These are phyloP conservation scores for Gila robusta DNA, from an alignment of 2,797 vertebrate genomes.

Conservation along the genomic window DNA sequence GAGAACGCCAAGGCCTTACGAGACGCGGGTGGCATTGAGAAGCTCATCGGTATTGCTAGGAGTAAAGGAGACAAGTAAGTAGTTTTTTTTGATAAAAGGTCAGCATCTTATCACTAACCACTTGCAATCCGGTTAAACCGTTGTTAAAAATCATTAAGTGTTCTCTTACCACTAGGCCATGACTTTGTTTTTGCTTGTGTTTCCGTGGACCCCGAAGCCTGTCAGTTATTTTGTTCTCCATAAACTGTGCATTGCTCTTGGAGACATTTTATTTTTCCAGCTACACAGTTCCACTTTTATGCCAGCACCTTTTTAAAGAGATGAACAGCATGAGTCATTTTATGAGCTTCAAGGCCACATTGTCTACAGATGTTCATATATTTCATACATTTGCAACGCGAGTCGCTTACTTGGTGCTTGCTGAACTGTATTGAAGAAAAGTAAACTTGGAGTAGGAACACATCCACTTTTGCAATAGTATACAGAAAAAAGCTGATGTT, in stretches of 20 bases:
- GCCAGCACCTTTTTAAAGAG: slow-evolving; percentile 20
- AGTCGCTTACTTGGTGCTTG: not conserved
- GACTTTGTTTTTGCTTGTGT: not conserved
- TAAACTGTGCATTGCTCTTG: not conserved
- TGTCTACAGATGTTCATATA: slow-evolving; percentile 2
- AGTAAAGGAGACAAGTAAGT: slow-evolving; percentile 94
- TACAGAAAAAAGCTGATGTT: slow-evolving; percentile 63
- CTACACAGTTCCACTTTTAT: not conserved
- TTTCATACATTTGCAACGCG: not conserved
- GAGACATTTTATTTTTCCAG: not conserved
- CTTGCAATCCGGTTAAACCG: not conserved
- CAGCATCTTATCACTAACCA: not conserved
- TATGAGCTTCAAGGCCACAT: slow-evolving; percentile 31
- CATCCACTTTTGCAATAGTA: slow-evolving; percentile 44
- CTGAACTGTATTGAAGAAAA: slow-evolving; percentile 17
- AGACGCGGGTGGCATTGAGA: slow-evolving; percentile 88
- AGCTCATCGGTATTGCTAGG: slow-evolving; percentile 88
- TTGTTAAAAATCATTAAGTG: not conserved
- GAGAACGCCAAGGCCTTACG: slow-evolving; percentile 91
- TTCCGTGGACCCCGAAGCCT: not conserved
- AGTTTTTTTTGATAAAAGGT: not conserved
- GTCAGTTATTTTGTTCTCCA: not conserved
- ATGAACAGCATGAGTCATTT: slow-evolving; percentile 6
- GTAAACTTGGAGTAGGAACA: slow-evolving; percentile 12
- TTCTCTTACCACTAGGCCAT: not conserved